These are phyloP conservation scores for Hydrotaea diabolus DNA, from an alignment of 2,888 invertebrate species.

Conservation along the genomic window DNA sequence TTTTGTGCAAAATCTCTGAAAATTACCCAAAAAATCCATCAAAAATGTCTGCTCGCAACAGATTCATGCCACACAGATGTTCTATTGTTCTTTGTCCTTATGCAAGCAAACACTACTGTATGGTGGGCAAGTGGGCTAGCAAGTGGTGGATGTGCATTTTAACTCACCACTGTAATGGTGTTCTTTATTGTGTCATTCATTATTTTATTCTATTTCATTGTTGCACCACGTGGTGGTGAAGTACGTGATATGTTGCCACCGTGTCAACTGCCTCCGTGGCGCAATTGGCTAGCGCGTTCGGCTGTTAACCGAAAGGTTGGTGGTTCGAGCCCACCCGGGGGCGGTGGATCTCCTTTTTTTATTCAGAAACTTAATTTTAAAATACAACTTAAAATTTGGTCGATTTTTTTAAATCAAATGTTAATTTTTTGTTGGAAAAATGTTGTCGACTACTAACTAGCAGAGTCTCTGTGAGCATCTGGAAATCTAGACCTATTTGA, in stretches of 20 bases:
- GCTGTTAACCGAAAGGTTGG: conserved; percentile 99
- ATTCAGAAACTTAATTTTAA: too few relatives aligned
- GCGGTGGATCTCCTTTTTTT: conserved; percentile 81
- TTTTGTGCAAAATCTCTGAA: conserved; percentile 55
- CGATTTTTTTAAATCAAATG: too few relatives aligned
- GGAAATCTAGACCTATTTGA: too few relatives aligned
- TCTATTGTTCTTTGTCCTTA: not conserved
- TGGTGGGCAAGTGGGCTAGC: not conserved
- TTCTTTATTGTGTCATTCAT: not conserved
- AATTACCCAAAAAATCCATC: conserved; percentile 30
- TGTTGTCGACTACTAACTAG: too few relatives aligned
- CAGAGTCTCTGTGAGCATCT: too few relatives aligned
- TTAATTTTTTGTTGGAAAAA: too few relatives aligned
- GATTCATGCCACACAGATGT: too few relatives aligned
- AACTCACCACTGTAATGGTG: not conserved
- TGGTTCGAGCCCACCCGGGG: conserved; percentile 99
- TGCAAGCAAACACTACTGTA: not conserved
- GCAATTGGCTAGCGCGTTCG: conserved; percentile 98
- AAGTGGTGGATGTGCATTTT: not conserved
- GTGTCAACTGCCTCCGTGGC: conserved; percentile 85
- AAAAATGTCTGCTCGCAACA: not conserved
- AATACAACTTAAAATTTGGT: too few relatives aligned
- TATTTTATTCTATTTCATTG: not conserved
- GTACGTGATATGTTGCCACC: not conserved
- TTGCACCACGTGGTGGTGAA: not conserved